These are phyloP conservation scores for Silurus aristotelis DNA, from an alignment of 2,797 vertebrate species.

Conservation along the genomic window DNA sequence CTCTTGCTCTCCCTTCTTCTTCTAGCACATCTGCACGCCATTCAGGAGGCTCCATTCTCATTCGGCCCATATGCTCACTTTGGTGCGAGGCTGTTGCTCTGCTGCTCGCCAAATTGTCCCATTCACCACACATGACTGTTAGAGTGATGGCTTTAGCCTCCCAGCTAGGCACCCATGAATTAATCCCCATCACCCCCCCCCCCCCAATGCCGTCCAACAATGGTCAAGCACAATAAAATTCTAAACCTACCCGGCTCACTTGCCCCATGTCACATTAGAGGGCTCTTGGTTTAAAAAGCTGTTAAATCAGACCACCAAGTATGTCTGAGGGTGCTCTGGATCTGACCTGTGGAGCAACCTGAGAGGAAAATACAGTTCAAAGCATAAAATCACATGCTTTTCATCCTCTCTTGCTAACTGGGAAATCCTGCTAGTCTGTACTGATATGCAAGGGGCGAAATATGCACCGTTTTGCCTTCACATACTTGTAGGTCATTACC, in stretches of 20 bases:
- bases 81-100: conserved; percentile 79
- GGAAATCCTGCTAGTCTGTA: conserved; percentile 61
- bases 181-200: conserved; percentile 53
- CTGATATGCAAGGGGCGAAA: conserved; percentile 35
- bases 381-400: conserved; percentile 58
- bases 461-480: conserved; percentile 49
- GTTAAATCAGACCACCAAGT: conserved; percentile 83
- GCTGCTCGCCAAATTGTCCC: conserved; percentile 80
- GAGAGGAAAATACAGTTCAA: conserved; percentile 38
- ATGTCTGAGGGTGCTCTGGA: conserved; percentile 57
- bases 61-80: conserved; percentile 84
- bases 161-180: conserved; percentile 52
- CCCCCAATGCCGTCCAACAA: conserved; percentile 45
- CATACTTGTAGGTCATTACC: conserved; percentile 36
- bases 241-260: conserved; percentile 60
- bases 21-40: conserved; percentile 66
- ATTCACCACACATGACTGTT: conserved; percentile 70
- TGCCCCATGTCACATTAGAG: conserved; percentile 74
- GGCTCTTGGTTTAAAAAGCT: conserved; percentile 78
- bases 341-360: conserved; percentile 27
- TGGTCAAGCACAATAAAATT: conserved; percentile 58
- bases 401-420: conserved; percentile 64
- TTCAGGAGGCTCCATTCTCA: conserved; percentile 82
- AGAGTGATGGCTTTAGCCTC: conserved; percentile 56
- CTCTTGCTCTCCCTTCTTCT: conserved; percentile 56